Evolutionary conservation across 1,140 invertebrate species (phyloP), one percentile per base, ranked within the genome.

Genomic region (Zaprionus camerounensis): DNA sequence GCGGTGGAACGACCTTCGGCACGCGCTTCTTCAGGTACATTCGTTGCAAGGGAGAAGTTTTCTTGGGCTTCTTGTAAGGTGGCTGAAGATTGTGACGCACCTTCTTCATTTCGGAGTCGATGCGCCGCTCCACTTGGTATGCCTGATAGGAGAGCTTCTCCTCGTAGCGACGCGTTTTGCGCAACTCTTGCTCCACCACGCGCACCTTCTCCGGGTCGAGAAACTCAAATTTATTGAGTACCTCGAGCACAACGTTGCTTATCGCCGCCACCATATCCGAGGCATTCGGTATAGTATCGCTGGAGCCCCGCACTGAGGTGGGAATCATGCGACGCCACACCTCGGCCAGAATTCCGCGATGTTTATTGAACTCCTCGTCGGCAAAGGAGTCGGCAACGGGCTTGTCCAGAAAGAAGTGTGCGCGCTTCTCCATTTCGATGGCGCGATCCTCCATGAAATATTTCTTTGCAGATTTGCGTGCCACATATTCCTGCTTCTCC

Each of bases 361-460:
- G 63, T 38, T 78, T 82, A 24, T 80, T 82, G 11, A 80, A 91
- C 0, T 57, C 58, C 15, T 84, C 82, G 34, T 92, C 82, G n/a
- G 75, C 74, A 41, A 85, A 81, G 3, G 81, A 80, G 0, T 79
- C 28, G 6, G 76, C 64, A 12, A 92, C 78, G 13, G 92, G 85
- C 17, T 68, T 49, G 0, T 78, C 63, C 1, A 91, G 55, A 22
- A 80, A 82, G 1, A 76, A 58, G 0, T 65, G 56, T 1, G 82
- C 78, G 15, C 71, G 65, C 1, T 53, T 11, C 20, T 88, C 81
- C 80, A 92, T 82, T 49, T 91, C 84, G 2, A 55, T 53, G 9
- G 91, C 92, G 0, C 92, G 91, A 62, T 80, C 81, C 31, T 85
- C 81, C 91, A 92, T 92, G 26, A 92, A 92, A 62, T 80, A 91